Evolutionary conservation across 30 jellyfish, hydroid and myxozoan species (phyloP).

Genomic region (Aurelia sp.): DNA sequence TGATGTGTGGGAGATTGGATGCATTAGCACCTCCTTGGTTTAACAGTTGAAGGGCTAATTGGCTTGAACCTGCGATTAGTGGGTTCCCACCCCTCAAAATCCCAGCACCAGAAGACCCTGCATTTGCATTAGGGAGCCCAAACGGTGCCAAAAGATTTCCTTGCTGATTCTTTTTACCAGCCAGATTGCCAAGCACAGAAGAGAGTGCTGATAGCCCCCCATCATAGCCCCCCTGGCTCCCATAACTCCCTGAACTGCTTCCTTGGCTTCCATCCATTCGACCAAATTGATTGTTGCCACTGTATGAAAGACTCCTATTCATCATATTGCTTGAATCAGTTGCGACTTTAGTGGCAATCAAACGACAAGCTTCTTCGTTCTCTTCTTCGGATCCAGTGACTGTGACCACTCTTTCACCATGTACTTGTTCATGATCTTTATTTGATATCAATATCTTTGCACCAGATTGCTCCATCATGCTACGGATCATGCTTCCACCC

Average conservation of each 20-base stretch:
- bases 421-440: slow-evolving; percentile 94
- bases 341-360: slow-evolving; percentile 78
- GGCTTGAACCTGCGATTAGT: slow-evolving; percentile 44
- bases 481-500: slow-evolving; percentile 92
- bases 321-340: slow-evolving; percentile 94
- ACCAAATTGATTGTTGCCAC: slow-evolving; percentile 31
- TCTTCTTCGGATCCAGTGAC: slow-evolving; percentile 87
- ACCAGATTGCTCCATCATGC: slow-evolving; percentile 88
- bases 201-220: slow-evolving; percentile 74
- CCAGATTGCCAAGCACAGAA: slow-evolving; percentile 81
- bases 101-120: slow-evolving; percentile 48
- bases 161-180: slow-evolving; percentile 65
- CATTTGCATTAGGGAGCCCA: slow-evolving; percentile 51
- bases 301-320: slow-evolving; percentile 80
- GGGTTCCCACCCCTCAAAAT: slow-evolving; percentile 59
- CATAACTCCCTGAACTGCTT: slow-evolving; percentile 7
- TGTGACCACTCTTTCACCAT: slow-evolving; percentile 96
- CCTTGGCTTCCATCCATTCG: slow-evolving; percentile 19
- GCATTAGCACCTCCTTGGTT: slow-evolving; percentile 61
- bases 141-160: slow-evolving; percentile 72
- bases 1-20: slow-evolving; percentile 74
- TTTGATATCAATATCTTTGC: slow-evolving; percentile 88
- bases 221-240: slow-evolving; percentile 53
- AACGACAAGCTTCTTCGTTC: slow-evolving; percentile 91
- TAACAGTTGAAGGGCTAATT: slow-evolving; percentile 54